Percentiles rank a stretch among this genome's conserved stretches.
Evolutionary conservation across 1,140 invertebrate genomes (phyloP).

Genomic region (Maniola jurtina): DNA sequence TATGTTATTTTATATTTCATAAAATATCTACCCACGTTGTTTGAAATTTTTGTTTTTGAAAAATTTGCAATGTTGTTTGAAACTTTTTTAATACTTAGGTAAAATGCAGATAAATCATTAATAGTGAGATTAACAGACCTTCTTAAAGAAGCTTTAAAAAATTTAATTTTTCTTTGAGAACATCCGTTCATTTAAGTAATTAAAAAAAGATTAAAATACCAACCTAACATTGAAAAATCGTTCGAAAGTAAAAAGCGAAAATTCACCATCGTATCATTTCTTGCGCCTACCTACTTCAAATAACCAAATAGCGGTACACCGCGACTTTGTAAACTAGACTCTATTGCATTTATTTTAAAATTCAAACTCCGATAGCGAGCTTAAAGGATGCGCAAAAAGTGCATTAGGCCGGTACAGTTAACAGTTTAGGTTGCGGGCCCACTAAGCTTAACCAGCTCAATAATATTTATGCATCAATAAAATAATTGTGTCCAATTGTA

Average conservation of each 20-base stretch:
- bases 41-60: too few species aligned
- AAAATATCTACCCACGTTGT: too few species aligned
- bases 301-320: constrained; percentile 6
- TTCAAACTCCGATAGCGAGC: constrained; percentile 10
- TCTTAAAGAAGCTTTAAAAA: too few species aligned
- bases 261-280: constrained; percentile 5
- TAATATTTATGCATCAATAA: background rate
- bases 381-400: constrained; percentile 28
- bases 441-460: background rate
- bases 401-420: constrained; percentile 33
- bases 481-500: too few species aligned
- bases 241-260: constrained; percentile 3
- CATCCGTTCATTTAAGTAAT: background rate
- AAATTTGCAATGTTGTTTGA: too few species aligned
- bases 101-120: too few species aligned
- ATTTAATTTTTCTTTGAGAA: too few species aligned
- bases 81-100: too few species aligned
- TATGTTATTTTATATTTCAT: too few species aligned
- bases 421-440: constrained; percentile 12
- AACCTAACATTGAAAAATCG: constrained; percentile 4
- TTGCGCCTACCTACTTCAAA: constrained; percentile 4
- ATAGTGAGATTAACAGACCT: too few species aligned
- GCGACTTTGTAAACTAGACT: constrained; percentile 3
- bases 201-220: background rate
- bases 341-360: background rate